Conservation (phyloP, 2,888 invertebrate genomes). For the Mycogona germanica region DNA sequence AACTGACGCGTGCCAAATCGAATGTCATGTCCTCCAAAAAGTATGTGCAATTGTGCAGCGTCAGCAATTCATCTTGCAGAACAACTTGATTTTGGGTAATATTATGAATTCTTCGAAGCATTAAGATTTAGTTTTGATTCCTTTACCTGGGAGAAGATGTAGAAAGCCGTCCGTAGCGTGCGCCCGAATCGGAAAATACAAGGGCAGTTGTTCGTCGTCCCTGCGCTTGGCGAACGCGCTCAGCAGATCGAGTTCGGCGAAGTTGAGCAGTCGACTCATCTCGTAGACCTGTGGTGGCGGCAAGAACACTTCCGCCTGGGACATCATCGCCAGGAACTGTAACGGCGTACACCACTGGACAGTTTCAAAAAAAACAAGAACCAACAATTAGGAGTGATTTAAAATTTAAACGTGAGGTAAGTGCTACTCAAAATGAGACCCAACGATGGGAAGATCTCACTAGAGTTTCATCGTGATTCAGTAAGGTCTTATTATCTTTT, state of each 20-base stretch:
- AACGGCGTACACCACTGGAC: slow-evolving; percentile 48
- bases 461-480: too few relatives aligned
- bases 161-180: slow-evolving; percentile 46
- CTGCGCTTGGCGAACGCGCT: slow-evolving; percentile 45
- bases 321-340: slow-evolving; percentile 5
- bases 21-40: neutral
- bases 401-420: too few relatives aligned
- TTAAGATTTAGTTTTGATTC: neutral
- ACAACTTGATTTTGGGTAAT: neutral
- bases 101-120: neutral
- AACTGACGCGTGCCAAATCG: neutral
- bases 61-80: too few relatives aligned
- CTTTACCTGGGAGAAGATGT: slow-evolving; percentile 46
- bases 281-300: slow-evolving; percentile 71
- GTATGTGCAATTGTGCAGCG: too few relatives aligned
- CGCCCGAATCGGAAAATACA: slow-evolving; percentile 43
- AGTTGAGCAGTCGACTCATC: slow-evolving; percentile 46
- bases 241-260: slow-evolving; percentile 45
- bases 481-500: too few relatives aligned
- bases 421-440: too few relatives aligned
- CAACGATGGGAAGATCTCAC: too few relatives aligned
- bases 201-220: slow-evolving; percentile 42
- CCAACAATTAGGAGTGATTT: neutral
- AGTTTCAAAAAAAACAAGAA: too few relatives aligned
- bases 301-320: slow-evolving; percentile 37